phyloP scores from a whole-genome alignment of 2,113 vertebrate species.

The Onychorhynchus coronatus region DNA sequence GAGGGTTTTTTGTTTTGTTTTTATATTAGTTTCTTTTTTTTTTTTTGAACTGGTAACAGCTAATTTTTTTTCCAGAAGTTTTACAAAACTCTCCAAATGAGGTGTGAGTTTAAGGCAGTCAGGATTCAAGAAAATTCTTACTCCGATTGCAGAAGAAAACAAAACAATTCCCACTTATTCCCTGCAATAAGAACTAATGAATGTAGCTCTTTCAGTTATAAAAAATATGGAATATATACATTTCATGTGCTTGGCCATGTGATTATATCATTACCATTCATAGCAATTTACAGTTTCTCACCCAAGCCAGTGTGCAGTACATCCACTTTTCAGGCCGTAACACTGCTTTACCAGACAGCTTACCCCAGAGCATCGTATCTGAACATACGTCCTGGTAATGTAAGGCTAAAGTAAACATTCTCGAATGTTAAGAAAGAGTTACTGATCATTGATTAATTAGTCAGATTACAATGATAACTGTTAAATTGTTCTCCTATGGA shows the following conservation, averaged over 20 bases:
- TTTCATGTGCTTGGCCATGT: neutral
- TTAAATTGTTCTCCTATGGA: neutral
- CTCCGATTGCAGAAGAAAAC: neutral
- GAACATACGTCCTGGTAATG: neutral
- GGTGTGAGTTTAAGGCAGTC: neutral
- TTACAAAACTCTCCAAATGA: neutral
- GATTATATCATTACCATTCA: neutral
- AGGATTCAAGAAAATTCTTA: neutral
- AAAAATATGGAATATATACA: neutral
- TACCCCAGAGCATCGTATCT: neutral
- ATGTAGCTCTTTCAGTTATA: neutral
- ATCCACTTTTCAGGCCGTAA: neutral
- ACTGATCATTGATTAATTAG: neutral
- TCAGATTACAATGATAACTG: neutral
- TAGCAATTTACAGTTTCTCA: neutral
- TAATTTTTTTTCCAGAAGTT: neutral
- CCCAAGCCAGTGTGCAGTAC: neutral
- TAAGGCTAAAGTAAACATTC: neutral
- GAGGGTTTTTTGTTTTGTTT: no score
- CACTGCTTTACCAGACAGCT: neutral
- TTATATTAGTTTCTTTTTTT: neutral
- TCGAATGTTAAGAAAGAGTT: neutral
- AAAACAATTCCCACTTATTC: neutral
- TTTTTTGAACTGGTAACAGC: neutral
- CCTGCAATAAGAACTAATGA: neutral